Evolutionary conservation across 2,888 invertebrate genomes (phyloP).

Genomic region (Gari tellinella): DNA sequence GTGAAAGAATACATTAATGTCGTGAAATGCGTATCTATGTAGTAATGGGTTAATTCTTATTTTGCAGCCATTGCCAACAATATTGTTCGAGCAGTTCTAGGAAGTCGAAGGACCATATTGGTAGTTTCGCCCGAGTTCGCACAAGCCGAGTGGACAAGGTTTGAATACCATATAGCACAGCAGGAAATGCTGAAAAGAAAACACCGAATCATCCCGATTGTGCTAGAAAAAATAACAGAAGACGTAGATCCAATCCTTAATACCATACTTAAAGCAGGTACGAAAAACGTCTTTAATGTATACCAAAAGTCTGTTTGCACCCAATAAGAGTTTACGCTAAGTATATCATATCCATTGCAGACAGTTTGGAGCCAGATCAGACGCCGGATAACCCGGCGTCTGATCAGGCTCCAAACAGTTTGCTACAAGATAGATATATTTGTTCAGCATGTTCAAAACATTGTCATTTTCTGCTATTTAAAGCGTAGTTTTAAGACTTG

Average conservation of each 20-base stretch:
- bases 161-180: conserved; percentile 74
- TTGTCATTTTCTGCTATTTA: too few species aligned
- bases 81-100: conserved; percentile 68
- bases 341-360: too few species aligned
- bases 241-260: conserved; percentile 64
- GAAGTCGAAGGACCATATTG: conserved; percentile 70
- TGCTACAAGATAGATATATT: too few species aligned
- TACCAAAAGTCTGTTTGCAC: too few species aligned
- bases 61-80: conserved; percentile 72
- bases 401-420: too few species aligned
- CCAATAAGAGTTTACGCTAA: too few species aligned
- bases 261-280: conserved; percentile 36
- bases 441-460: too few species aligned
- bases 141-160: conserved; percentile 66
- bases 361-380: too few species aligned
- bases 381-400: too few species aligned
- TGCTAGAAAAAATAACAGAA: conserved; percentile 64
- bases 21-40: too few species aligned
- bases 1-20: too few species aligned
- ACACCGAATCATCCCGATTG: conserved; percentile 71
- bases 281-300: neutral
- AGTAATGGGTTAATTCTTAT: neutral
- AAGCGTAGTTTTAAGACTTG: too few species aligned
- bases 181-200: conserved; percentile 71
- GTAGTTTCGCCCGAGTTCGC: conserved; percentile 66